Percentiles rank a stretch among this genome's conserved stretches.
phyloP scores from a whole-genome alignment of 2,888 invertebrate genomes.

The Microdon myrmicae region DNA sequence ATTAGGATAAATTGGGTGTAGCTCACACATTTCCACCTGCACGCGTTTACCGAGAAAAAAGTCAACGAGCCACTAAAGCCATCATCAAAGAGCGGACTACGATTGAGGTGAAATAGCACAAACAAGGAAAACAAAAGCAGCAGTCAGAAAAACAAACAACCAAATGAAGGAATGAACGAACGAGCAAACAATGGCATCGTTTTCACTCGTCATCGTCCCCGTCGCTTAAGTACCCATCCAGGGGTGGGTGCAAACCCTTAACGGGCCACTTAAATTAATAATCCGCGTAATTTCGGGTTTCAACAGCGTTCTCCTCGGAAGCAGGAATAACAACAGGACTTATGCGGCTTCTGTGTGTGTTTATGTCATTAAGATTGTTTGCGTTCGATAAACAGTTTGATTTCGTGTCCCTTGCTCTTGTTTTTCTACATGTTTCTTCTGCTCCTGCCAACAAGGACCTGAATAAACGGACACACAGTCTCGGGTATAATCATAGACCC shows the following conservation, averaged over 20 bases:
- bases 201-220: conserved; percentile 38
- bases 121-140: conserved; percentile 4
- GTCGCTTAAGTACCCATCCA: conserved; percentile 44
- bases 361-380: conserved; percentile 67
- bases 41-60: conserved; percentile 33
- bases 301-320: conserved; percentile 56
- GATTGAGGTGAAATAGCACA: too few species aligned
- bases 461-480: too few species aligned
- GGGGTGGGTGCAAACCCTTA: conserved; percentile 52
- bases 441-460: too few species aligned
- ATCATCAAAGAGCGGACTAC: too few species aligned
- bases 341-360: conserved; percentile 35
- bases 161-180: too few species aligned
- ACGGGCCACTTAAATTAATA: conserved; percentile 66
- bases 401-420: conserved; percentile 36
- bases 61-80: conserved; percentile 34
- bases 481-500: too few species aligned
- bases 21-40: conserved; percentile 48
- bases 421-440: conserved; percentile 43
- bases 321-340: conserved; percentile 37
- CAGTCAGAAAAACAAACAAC: conserved; percentile 14
- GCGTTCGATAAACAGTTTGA: conserved; percentile 60
- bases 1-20: conserved; percentile 40
- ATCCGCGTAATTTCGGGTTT: conserved; percentile 66
- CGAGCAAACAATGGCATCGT: conserved; percentile 49